Conservation (phyloP, 2,113 vertebrate species). For the Orientallactaga bullata region DNA sequence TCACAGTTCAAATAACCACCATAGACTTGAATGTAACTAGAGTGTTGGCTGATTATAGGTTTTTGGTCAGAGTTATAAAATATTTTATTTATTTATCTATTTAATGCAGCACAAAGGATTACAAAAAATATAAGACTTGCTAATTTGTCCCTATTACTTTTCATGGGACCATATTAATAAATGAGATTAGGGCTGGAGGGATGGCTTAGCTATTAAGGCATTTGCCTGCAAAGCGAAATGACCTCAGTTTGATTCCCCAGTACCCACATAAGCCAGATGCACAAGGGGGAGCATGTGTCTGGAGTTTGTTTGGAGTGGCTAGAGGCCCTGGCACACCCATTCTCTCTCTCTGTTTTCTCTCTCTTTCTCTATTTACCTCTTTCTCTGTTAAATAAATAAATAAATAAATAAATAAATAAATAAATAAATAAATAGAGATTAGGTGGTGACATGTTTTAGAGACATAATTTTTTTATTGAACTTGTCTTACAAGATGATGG, state of each 20-base stretch:
- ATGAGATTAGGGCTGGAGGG: slow-evolving; percentile 4
- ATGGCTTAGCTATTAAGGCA: no score
- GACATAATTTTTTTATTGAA: neutral
- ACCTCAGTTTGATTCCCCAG: no score
- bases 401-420: no score
- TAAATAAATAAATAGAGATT: no score
- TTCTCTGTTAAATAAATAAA: no score
- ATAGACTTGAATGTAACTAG: neutral
- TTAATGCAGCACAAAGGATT: neutral
- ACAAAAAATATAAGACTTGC: neutral
- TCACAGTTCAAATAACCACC: neutral
- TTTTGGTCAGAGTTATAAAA: neutral
- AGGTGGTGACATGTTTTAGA: neutral
- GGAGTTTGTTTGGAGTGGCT: no score
- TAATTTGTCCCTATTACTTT: neutral
- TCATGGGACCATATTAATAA: neutral
- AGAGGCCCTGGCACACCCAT: no score
- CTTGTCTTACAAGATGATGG: neutral
- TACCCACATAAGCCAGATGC: no score
- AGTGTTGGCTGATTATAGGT: neutral
- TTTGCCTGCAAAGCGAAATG: no score
- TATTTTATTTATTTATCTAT: neutral
- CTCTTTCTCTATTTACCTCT: no score
- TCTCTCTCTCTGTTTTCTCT: no score
- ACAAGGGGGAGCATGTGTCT: no score